These are phyloP conservation scores for Uromys caudimaculatus DNA, from an alignment of 2,797 vertebrate species.

Conservation along the genomic window DNA sequence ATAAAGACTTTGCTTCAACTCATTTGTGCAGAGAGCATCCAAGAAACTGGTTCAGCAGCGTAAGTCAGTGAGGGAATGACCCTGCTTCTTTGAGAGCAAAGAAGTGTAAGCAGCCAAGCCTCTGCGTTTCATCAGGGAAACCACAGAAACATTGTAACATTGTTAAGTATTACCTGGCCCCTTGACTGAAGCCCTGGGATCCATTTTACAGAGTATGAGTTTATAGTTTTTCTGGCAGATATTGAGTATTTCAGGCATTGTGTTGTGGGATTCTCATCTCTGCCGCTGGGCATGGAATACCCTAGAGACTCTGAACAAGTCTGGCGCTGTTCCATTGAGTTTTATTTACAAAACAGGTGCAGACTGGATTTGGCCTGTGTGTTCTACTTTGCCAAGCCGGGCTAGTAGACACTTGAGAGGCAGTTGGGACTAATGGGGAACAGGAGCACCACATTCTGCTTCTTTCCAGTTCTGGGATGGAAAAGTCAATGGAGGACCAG, in stretches of 20 bases:
- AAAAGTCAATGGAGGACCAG: background rate
- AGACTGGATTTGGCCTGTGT: conserved; percentile 49
- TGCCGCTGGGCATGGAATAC: background rate
- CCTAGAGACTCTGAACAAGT: background rate
- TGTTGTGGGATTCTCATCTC: background rate
- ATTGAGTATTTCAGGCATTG: conserved; percentile 26
- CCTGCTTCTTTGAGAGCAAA: conserved; percentile 56
- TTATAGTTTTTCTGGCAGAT: background rate
- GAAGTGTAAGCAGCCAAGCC: background rate
- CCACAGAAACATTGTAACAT: background rate
- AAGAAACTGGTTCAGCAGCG: conserved; percentile 35
- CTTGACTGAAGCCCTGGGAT: background rate
- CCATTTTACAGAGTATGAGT: background rate
- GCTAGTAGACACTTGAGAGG: background rate
- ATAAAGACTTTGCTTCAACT: conserved; percentile 11
- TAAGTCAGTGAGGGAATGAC: conserved; percentile 41
- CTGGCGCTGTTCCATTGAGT: conserved; percentile 16
- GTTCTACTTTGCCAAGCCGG: conserved; percentile 3
- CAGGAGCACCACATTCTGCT: background rate
- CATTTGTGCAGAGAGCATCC: background rate
- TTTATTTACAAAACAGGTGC: conserved; percentile 65
- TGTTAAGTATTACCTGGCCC: background rate
- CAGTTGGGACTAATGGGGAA: background rate
- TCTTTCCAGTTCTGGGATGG: background rate
- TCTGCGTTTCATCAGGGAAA: conserved; percentile 27